Evolutionary conservation across 2,797 vertebrate genomes (phyloP), one percentile per base, ranked within the genome.

Genomic region (Sciurus vulgaris): DNA sequence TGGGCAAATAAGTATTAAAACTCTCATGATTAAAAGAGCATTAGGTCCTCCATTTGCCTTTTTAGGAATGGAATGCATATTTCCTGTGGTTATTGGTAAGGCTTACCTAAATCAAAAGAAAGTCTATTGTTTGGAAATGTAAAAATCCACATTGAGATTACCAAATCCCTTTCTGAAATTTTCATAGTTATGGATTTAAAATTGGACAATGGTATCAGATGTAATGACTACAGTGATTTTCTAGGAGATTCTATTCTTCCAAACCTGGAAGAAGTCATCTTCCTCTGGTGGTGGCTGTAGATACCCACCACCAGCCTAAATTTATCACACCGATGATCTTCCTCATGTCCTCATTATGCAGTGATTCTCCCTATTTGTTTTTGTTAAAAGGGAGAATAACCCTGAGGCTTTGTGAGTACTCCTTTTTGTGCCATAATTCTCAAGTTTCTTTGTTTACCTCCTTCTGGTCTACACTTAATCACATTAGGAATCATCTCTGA

Each of bases 391-490:
- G 76, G n/a, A 87, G 49, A 63, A 20, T 33, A 65, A 70, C 44
- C 76, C 70, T 35, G 44, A 86, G 73, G 51, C 83, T 67, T 59
- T 63, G 67, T 86, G 59, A 41, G 28, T 51, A 6, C 54, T 81
- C 69, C 30, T 54, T 33, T 2, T 5, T 77, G 70, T 73, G 74
- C 74, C 41, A 0, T 26, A 5, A 3, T 81, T 63, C 73, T 49
- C n/a, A 33, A 89, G 44, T 56, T 86, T 90, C 82, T 89, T 85
- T 86, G 81, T 61, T 72, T 86, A 63, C 72, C 81, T 84, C 65
- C 76, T 30, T 59, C 89, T 74, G 89, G 9, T 91, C 69, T 26
- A 0, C 15, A 20, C 44, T 54, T 96, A 89, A 89, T 88, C 44
- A 11, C 8, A 56, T 91, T 82, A 77, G 0, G 0, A 81, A 65